A percentile compares a stretch with the other conserved stretches of the same genome.
These are phyloP conservation scores for Vandiemenella viatica DNA, from an alignment of 2,888 invertebrate genomes.

Conservation along the genomic window DNA sequence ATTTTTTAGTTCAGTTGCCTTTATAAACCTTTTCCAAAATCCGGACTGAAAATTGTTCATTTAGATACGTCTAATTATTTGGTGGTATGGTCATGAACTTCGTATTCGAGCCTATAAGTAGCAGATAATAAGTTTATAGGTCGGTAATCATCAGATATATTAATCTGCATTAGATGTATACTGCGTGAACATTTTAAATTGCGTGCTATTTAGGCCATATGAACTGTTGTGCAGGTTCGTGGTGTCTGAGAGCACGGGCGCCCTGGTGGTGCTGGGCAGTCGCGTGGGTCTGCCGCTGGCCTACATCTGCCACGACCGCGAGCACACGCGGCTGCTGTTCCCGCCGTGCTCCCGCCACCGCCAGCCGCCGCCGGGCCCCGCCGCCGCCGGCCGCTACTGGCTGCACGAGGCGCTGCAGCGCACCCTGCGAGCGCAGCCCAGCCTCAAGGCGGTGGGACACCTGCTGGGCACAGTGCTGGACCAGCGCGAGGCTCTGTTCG, in stretches of 20 bases:
- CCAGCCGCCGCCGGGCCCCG: conserved; percentile 36
- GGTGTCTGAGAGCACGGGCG: conserved; percentile 36
- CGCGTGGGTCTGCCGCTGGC: conserved; percentile 66
- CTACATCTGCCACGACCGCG: conserved; percentile 60
- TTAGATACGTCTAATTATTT: too few species aligned
- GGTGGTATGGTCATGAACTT: too few species aligned
- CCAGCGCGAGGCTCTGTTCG: conserved; percentile 64
- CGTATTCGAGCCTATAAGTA: too few species aligned
- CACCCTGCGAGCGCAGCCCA: conserved; percentile 32
- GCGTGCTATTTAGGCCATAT: too few species aligned
- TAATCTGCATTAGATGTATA: too few species aligned
- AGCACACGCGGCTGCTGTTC: conserved; percentile 48
- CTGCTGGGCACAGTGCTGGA: conserved; percentile 54
- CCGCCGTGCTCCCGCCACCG: conserved; percentile 46
- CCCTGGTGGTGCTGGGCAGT: conserved; percentile 48
- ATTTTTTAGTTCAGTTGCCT: too few species aligned
- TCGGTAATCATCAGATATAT: too few species aligned
- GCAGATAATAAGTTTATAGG: too few species aligned
- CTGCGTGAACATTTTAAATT: too few species aligned
- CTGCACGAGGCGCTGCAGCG: conserved; percentile 41
- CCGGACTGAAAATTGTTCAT: too few species aligned
- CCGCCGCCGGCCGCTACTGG: conserved; percentile 38
- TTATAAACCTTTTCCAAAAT: too few species aligned
- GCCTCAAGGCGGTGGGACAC: conserved; percentile 38
- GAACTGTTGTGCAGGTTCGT: conserved; percentile 49